These are phyloP conservation scores for Punctoribates punctum DNA, from an alignment of 2,888 invertebrate genomes.

Conservation along the genomic window DNA sequence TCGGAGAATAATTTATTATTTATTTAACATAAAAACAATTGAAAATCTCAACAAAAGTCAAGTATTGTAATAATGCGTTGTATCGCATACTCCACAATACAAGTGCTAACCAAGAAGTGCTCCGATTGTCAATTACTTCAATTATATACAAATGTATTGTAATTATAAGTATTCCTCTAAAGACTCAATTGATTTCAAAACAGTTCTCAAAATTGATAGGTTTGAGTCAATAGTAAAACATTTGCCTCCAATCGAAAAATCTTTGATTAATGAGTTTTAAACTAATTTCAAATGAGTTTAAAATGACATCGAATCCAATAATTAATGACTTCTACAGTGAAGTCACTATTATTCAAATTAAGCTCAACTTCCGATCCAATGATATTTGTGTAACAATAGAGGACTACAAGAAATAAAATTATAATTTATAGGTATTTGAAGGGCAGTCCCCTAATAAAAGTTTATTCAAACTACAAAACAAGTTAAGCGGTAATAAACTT, in stretches of 20 bases:
- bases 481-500: conserved; percentile 25
- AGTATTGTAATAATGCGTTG: background rate
- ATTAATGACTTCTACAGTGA: background rate
- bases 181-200: background rate
- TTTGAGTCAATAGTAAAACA: too few species aligned
- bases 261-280: too few species aligned
- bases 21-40: background rate
- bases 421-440: conserved; percentile 17
- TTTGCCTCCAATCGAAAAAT: too few species aligned
- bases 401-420: background rate
- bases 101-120: background rate
- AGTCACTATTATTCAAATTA: background rate
- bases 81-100: background rate
- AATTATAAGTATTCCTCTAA: background rate
- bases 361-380: background rate
- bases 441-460: background rate
- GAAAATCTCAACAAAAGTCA: background rate
- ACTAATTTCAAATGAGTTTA: too few species aligned
- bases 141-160: background rate
- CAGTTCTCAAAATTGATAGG: too few species aligned
- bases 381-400: background rate
- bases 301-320: background rate
- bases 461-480: conserved; percentile 2
- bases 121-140: background rate
- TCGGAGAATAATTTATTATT: background rate